Evolutionary conservation across 2,113 vertebrate genomes (phyloP).

Genomic region (Oreochromis tanganicae): DNA sequence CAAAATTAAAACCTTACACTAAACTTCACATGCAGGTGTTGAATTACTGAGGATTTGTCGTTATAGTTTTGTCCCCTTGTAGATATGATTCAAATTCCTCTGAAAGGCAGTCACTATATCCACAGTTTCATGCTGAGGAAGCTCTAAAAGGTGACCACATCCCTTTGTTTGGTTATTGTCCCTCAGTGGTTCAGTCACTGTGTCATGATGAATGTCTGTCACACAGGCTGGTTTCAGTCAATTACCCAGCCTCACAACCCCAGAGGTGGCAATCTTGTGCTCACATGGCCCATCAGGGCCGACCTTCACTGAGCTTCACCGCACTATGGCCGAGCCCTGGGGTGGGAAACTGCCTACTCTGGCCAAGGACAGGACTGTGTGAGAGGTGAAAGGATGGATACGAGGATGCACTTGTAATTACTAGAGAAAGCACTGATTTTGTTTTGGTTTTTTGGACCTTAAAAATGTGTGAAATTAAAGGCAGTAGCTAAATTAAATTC

Average conservation of each 20-base stretch:
- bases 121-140: neutral
- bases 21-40: neutral
- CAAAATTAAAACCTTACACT: neutral
- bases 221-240: conserved; percentile 39
- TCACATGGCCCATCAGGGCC: conserved; percentile 24
- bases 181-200: neutral
- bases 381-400: neutral
- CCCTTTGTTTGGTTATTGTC: conserved; percentile 17
- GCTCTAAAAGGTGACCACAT: neutral
- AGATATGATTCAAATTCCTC: neutral
- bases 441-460: neutral
- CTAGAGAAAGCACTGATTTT: neutral
- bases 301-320: conserved; percentile 49
- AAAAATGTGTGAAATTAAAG: neutral
- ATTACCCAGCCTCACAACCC: conserved; percentile 15
- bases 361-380: conserved; percentile 14
- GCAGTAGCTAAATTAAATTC: neutral
- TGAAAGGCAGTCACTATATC: neutral
- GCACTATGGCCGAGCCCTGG: conserved; percentile 24
- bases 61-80: neutral
- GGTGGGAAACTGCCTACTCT: conserved; percentile 16
- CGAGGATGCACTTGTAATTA: neutral
- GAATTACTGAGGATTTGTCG: neutral
- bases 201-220: conserved; percentile 9
- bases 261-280: conserved; percentile 20